A percentile compares a stretch with the other conserved stretches of the same genome.
Conservation (phyloP, 2,113 vertebrate species). For the Hemichromis elongatus region DNA sequence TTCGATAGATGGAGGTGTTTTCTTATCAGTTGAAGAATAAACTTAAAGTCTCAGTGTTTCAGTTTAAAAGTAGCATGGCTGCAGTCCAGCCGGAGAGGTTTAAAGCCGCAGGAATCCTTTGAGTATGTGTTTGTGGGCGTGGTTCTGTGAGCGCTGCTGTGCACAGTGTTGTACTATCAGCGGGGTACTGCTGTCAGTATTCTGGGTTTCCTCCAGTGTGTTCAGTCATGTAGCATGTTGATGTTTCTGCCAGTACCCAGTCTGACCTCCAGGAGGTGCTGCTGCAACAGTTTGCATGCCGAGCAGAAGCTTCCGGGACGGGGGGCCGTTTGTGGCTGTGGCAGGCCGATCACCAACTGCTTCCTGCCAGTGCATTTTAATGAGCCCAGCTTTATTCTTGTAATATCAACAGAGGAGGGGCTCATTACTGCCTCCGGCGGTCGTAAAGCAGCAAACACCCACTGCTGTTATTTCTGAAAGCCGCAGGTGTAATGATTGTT, state of each 20-base stretch:
- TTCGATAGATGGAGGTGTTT: not conserved
- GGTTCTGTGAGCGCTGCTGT: conserved; percentile 52
- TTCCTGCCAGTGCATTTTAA: not conserved
- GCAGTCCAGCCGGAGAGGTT: not conserved
- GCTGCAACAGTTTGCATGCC: conserved; percentile 48
- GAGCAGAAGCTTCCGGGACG: conserved; percentile 10
- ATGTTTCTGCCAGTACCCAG: conserved; percentile 42
- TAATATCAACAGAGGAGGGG: not conserved
- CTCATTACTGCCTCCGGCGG: not conserved
- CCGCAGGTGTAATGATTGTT: not conserved
- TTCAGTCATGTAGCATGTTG: conserved; percentile 60
- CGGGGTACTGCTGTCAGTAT: conserved; percentile 14
- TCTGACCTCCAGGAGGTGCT: conserved; percentile 41
- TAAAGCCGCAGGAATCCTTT: not conserved
- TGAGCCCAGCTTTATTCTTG: not conserved
- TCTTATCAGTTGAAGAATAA: not conserved
- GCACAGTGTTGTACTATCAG: conserved; percentile 17
- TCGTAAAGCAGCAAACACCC: not conserved
- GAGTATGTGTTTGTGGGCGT: not conserved
- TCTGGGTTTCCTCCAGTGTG: conserved; percentile 34
- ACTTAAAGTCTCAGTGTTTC: conserved; percentile 10
- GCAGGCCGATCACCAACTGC: not conserved
- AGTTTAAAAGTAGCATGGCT: not conserved
- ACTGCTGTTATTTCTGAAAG: not conserved
- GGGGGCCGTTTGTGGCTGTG: not conserved